A percentile compares a stretch with the other conserved stretches of the same genome.
Evolutionary conservation across 1,140 invertebrate genomes (phyloP).

Genomic region (Augochlora pura): DNA sequence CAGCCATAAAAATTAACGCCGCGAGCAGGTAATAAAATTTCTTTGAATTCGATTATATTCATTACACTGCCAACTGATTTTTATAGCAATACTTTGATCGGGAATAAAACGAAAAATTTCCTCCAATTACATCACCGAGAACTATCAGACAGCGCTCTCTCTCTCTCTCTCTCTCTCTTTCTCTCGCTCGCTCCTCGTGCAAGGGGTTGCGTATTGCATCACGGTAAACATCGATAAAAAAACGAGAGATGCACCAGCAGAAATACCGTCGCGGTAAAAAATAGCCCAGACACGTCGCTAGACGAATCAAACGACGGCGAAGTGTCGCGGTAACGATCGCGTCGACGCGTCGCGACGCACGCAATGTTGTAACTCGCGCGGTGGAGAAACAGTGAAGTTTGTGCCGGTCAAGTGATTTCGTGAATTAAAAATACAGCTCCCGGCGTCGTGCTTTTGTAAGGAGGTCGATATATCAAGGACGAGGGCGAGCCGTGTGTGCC

Average conservation of each 20-base stretch:
- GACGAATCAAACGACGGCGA: slow-evolving; percentile 37
- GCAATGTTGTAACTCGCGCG: slow-evolving; percentile 9
- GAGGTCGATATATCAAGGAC: slow-evolving; percentile 46
- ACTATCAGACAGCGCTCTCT: no score
- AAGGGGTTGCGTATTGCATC: background rate
- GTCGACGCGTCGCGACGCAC: no score
- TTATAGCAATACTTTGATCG: no score
- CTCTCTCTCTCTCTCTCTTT: no score
- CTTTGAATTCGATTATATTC: no score
- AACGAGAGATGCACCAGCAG: slow-evolving; percentile 19
- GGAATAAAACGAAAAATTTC: no score
- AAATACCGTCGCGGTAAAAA: slow-evolving; percentile 32
- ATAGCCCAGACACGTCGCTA: slow-evolving; percentile 43
- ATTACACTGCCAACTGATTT: no score
- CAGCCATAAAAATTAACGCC: no score
- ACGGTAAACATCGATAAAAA: slow-evolving; percentile 25
- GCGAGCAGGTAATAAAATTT: no score
- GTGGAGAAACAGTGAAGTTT: slow-evolving; percentile 33
- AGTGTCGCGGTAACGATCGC: no score
- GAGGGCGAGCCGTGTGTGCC: slow-evolving; percentile 28
- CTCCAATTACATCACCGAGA: no score
- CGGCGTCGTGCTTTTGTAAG: slow-evolving; percentile 44
- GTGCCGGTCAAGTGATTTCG: slow-evolving; percentile 44
- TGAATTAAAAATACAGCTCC: slow-evolving; percentile 50
- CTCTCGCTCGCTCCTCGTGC: no score